phyloP scores from a whole-genome alignment of 2,888 invertebrate species.

The Siphlonurus alternatus region DNA sequence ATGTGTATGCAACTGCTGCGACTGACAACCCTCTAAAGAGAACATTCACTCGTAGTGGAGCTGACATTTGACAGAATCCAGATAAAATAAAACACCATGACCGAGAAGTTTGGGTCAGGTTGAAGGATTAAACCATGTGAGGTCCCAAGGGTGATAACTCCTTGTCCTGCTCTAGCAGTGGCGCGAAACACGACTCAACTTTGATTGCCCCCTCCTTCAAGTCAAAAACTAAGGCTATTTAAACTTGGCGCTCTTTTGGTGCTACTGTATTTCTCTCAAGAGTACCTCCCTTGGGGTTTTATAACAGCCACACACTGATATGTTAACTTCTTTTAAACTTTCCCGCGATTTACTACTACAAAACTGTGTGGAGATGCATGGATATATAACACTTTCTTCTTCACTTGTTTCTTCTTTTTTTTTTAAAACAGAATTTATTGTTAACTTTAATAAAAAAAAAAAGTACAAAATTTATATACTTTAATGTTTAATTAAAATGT shows the following conservation, averaged over 20 bases:
- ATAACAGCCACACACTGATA: neutral
- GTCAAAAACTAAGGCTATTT: neutral
- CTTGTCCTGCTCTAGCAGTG: neutral
- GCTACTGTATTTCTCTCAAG: no score
- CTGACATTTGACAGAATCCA: no score
- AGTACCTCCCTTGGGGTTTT: neutral
- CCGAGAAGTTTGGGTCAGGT: no score
- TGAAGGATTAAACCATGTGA: no score
- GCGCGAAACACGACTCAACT: neutral
- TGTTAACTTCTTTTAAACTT: neutral
- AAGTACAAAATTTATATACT: neutral
- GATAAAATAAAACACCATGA: no score
- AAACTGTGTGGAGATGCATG: neutral
- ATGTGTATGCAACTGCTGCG: no score
- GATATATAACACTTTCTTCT: neutral
- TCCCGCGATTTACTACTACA: neutral
- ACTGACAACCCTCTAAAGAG: no score
- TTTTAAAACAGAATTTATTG: neutral
- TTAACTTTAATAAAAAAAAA: neutral
- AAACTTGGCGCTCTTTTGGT: neutral
- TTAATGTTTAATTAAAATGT: neutral
- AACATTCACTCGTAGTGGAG: no score
- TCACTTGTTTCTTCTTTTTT: neutral
- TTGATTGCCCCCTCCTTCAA: neutral
- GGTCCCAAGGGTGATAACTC: neutral